Evolutionary conservation across 2,113 vertebrate species (phyloP).

Genomic region (Oncorhynchus kisutch): DNA sequence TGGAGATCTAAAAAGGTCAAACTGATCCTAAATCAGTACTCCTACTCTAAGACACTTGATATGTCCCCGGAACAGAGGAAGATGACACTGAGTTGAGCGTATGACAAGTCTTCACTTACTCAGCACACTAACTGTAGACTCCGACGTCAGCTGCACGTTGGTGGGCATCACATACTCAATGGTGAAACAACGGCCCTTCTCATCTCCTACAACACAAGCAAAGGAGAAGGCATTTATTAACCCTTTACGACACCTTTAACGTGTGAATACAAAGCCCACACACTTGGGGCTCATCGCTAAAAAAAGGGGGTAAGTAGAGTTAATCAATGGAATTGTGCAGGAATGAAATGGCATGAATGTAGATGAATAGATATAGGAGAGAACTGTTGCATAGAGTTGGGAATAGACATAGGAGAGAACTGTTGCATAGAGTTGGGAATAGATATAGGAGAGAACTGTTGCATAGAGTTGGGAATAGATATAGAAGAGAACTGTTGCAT

Average conservation of each 20-base stretch:
- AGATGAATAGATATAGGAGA: not conserved
- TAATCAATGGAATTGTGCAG: not conserved
- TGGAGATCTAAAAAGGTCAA: too few relatives aligned
- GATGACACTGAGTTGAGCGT: too few relatives aligned
- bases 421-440: not conserved
- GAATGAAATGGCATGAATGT: not conserved
- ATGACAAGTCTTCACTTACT: slow-evolving; percentile 76
- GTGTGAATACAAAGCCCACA: not conserved
- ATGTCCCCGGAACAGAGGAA: too few relatives aligned
- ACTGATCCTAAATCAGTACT: too few relatives aligned
- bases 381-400: not conserved
- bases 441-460: too few relatives aligned
- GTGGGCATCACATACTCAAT: slow-evolving; percentile 96
- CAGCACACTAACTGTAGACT: slow-evolving; percentile 90
- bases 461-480: too few relatives aligned
- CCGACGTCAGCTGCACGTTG: slow-evolving; percentile 89
- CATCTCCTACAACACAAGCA: slow-evolving; percentile 79
- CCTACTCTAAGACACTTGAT: too few relatives aligned
- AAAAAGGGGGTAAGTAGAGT: not conserved
- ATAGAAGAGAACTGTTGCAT: too few relatives aligned
- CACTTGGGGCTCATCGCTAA: not conserved
- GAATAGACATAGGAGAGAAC: not conserved
- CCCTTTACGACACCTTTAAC: not conserved
- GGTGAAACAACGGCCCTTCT: slow-evolving; percentile 91
- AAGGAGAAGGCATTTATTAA: not conserved